Conservation (phyloP, 2,888 invertebrate genomes). For the Cosmia trapezina region DNA sequence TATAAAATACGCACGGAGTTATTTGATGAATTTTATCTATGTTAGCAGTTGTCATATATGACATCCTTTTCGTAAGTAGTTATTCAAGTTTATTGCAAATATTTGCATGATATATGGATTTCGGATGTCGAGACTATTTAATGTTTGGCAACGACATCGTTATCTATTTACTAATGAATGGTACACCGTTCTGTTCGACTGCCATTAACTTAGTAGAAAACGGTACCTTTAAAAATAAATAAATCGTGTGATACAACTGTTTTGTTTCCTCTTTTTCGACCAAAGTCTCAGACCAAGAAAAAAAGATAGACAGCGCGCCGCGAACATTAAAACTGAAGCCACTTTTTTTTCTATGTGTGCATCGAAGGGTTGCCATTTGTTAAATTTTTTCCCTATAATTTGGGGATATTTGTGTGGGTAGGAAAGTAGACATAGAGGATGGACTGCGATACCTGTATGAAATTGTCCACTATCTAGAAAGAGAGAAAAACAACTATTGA, state of each 20-base stretch:
- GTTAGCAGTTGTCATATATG: conserved; percentile 18
- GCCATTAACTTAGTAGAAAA: conserved; percentile 26
- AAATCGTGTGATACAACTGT: neutral
- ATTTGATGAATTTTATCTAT: conserved; percentile 39
- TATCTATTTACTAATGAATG: conserved; percentile 49
- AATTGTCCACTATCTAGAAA: too few relatives aligned
- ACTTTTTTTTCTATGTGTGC: too few relatives aligned
- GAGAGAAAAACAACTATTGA: too few relatives aligned
- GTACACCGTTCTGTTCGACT: conserved; percentile 33
- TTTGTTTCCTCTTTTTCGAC: neutral
- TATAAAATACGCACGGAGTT: conserved; percentile 24
- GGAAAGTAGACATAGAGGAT: too few relatives aligned
- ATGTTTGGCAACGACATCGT: conserved; percentile 48
- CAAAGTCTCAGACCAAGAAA: too few relatives aligned
- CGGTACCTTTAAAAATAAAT: neutral
- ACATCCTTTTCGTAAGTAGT: conserved; percentile 33
- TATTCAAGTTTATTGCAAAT: conserved; percentile 52
- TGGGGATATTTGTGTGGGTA: too few relatives aligned
- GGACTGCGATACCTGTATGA: too few relatives aligned
- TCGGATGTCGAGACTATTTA: conserved; percentile 52
- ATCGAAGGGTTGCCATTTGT: too few relatives aligned
- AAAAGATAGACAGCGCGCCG: too few relatives aligned
- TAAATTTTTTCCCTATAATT: too few relatives aligned
- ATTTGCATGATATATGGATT: conserved; percentile 55
- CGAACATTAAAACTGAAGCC: too few relatives aligned